Evolutionary conservation across 2,113 vertebrate species (phyloP).

Genomic region (Lynx canadensis): DNA sequence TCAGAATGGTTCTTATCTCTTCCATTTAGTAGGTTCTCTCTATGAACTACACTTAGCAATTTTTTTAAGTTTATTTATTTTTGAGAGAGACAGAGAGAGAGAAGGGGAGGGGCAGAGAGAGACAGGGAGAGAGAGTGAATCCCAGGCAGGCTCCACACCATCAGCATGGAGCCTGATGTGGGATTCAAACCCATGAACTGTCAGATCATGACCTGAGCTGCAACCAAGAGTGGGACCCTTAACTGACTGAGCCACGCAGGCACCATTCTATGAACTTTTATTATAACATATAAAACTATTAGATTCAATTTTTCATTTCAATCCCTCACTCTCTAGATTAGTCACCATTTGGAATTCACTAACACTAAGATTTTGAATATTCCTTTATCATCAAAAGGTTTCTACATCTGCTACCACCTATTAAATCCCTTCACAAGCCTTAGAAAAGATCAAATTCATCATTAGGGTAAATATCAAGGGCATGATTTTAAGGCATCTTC

Average conservation of each 20-base stretch:
- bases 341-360: background rate
- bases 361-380: background rate
- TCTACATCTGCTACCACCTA: background rate
- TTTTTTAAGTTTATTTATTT: too few relatives aligned
- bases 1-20: background rate
- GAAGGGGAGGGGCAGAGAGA: too few relatives aligned
- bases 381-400: constrained; percentile 4
- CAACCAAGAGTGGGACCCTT: too few relatives aligned
- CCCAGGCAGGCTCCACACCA: too few relatives aligned
- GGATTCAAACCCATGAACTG: too few relatives aligned
- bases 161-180: too few relatives aligned
- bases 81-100: too few relatives aligned
- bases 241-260: too few relatives aligned
- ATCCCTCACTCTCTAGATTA: background rate
- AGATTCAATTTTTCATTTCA: constrained; percentile 11
- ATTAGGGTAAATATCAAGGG: background rate
- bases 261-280: background rate
- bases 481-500: background rate
- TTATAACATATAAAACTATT: background rate
- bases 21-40: background rate
- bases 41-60: background rate
- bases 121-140: too few relatives aligned
- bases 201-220: too few relatives aligned
- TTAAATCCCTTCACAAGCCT: background rate
- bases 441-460: constrained; percentile 14